A percentile compares a stretch with the other conserved stretches of the same genome.
Evolutionary conservation across 2,888 invertebrate genomes (phyloP).

Genomic region (Volucella zonaria): DNA sequence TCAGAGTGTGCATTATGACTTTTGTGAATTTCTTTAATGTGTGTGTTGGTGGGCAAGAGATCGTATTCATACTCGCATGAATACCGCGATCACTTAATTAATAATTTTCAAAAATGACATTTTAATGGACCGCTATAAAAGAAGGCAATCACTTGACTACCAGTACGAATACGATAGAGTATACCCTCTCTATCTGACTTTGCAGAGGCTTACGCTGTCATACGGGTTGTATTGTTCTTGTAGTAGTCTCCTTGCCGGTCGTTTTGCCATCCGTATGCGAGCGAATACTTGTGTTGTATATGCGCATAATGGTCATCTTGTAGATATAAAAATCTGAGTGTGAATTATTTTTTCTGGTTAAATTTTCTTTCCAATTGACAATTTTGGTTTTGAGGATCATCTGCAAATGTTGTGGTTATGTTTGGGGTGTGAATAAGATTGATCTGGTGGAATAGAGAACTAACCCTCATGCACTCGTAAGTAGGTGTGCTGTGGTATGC

Average conservation of each 20-base stretch:
- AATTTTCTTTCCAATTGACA: constrained; percentile 12
- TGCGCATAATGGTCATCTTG: constrained; percentile 57
- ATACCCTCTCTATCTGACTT: constrained; percentile 31
- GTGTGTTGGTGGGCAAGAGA: constrained; percentile 27
- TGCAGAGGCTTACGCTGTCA: constrained; percentile 42
- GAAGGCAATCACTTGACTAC: constrained; percentile 40
- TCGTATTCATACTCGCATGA: not conserved
- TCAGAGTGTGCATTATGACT: constrained; percentile 47
- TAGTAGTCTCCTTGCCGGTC: constrained; percentile 43
- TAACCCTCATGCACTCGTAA: constrained; percentile 45
- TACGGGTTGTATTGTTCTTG: constrained; percentile 52
- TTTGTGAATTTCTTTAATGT: constrained; percentile 27
- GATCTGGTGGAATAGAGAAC: constrained; percentile 5
- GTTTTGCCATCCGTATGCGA: constrained; percentile 3
- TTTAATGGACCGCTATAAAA: constrained; percentile 67
- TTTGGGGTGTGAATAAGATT: constrained; percentile 26
- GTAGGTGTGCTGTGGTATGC: not conserved
- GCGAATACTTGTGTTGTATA: not conserved
- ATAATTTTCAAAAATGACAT: constrained; percentile 66
- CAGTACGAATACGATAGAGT: not conserved
- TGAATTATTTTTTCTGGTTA: constrained; percentile 20
- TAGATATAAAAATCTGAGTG: constrained; percentile 55
- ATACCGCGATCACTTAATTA: constrained; percentile 66
- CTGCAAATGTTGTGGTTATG: not conserved
- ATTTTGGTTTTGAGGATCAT: constrained; percentile 9